Conservation (phyloP, 2,888 invertebrate species). For the Lasioglossum pauxillum region DNA sequence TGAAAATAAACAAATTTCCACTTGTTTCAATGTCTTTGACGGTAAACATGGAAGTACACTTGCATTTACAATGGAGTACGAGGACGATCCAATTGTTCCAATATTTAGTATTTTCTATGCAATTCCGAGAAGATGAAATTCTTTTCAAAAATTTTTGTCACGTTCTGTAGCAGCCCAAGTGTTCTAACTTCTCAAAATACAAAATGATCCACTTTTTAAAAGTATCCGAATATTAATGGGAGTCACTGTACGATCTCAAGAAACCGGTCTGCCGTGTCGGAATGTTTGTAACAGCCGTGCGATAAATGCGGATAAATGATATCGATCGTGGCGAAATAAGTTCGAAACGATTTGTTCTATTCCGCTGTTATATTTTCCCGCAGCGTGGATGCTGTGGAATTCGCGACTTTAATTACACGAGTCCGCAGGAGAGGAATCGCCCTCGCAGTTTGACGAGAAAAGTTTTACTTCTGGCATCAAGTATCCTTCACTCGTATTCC, state of each 20-base stretch:
- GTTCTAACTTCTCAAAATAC: too few relatives aligned
- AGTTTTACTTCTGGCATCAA: slow-evolving; percentile 42
- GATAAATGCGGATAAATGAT: background rate
- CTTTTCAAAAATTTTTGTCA: too few relatives aligned
- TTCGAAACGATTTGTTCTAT: background rate
- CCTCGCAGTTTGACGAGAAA: slow-evolving; percentile 38
- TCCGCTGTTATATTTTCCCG: background rate
- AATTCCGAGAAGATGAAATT: too few relatives aligned
- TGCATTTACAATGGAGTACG: background rate
- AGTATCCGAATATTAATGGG: too few relatives aligned
- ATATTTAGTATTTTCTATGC: too few relatives aligned
- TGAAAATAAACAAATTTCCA: background rate
- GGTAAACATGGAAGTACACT: background rate
- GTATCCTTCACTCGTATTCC: slow-evolving; percentile 39
- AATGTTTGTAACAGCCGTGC: background rate
- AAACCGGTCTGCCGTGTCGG: background rate
- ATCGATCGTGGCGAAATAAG: background rate
- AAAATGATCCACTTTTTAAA: too few relatives aligned
- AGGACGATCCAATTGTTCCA: background rate
- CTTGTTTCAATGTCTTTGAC: background rate
- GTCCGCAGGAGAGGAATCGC: slow-evolving; percentile 28
- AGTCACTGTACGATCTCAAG: too few relatives aligned
- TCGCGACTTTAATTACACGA: slow-evolving; percentile 41
- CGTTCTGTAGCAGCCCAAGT: too few relatives aligned
- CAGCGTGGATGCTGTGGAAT: slow-evolving; percentile 20